phyloP scores from a whole-genome alignment of 2,797 vertebrate genomes.

The Capromys pilorides region DNA sequence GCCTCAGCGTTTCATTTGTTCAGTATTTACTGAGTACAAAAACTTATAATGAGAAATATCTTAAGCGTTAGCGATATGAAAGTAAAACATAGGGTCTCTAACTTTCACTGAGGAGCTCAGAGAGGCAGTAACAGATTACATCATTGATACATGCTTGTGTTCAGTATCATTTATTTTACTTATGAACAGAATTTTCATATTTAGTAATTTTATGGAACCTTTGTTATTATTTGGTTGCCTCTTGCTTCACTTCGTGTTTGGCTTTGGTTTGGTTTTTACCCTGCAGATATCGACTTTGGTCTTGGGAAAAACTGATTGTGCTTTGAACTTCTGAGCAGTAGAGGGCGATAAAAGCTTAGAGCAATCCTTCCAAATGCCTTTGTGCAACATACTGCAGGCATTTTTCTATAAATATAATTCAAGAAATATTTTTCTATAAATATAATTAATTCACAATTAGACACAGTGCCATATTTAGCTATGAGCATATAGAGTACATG shows the following conservation, averaged over 20 bases:
- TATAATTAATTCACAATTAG: constrained; percentile 3
- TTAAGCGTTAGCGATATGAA: neutral
- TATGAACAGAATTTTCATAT: constrained; percentile 27
- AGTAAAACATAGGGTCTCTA: neutral
- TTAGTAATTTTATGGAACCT: constrained; percentile 49
- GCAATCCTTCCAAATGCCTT: constrained; percentile 1
- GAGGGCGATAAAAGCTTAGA: constrained; percentile 62
- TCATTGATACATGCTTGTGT: neutral
- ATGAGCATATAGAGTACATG: neutral
- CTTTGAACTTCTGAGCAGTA: constrained; percentile 61
- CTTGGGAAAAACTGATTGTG: neutral
- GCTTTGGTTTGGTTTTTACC: neutral
- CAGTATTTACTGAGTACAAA: neutral
- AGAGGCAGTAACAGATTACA: neutral
- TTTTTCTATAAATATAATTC: constrained; percentile 45
- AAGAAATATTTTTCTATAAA: constrained; percentile 7
- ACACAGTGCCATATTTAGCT: constrained; percentile 9
- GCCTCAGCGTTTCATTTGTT: neutral
- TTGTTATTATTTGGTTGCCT: neutral
- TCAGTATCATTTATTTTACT: constrained; percentile 22
- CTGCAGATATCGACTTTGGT: neutral
- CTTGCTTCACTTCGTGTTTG: neutral
- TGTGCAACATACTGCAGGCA: neutral
- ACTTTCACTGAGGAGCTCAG: neutral
- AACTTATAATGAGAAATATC: neutral